phyloP scores from a whole-genome alignment of 37 sponge, comb jelly and placozoan genomes.

The Aplysina aerophoba region DNA sequence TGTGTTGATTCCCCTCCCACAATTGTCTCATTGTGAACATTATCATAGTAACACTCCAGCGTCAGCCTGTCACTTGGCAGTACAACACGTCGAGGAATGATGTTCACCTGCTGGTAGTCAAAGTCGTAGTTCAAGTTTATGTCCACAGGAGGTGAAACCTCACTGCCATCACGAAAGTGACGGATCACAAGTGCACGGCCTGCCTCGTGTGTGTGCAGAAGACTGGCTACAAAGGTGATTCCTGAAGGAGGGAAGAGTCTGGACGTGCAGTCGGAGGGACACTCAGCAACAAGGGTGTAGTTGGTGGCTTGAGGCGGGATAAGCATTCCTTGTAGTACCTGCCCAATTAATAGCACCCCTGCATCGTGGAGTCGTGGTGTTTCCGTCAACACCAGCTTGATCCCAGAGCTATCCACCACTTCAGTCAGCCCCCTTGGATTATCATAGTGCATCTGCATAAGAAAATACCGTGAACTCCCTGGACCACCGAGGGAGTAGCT shows the following conservation, averaged over 20 bases:
- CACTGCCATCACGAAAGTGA: no score
- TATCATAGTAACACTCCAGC: slow-evolving; percentile 15
- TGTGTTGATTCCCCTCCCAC: slow-evolving; percentile 16
- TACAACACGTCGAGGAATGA: neutral
- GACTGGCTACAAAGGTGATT: no score
- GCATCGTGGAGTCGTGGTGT: neutral
- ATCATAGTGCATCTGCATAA: slow-evolving; percentile 71
- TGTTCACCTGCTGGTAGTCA: no score
- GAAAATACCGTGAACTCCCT: neutral
- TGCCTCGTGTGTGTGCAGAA: no score
- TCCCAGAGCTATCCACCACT: slow-evolving; percentile 23
- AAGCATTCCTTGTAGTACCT: neutral
- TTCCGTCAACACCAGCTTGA: neutral
- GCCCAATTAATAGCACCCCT: neutral
- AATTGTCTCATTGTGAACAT: neutral
- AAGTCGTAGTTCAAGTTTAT: no score
- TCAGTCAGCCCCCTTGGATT: slow-evolving; percentile 41
- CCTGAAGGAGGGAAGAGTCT: no score
- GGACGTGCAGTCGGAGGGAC: no score
- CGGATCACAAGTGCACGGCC: no score
- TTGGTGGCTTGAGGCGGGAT: neutral
- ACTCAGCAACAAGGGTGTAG: no score
- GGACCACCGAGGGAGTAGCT: slow-evolving; percentile 67
- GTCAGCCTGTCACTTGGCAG: slow-evolving; percentile 12
- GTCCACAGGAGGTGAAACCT: no score